Conservation (phyloP, 2,113 vertebrate genomes). For the Etheostoma cragini region DNA sequence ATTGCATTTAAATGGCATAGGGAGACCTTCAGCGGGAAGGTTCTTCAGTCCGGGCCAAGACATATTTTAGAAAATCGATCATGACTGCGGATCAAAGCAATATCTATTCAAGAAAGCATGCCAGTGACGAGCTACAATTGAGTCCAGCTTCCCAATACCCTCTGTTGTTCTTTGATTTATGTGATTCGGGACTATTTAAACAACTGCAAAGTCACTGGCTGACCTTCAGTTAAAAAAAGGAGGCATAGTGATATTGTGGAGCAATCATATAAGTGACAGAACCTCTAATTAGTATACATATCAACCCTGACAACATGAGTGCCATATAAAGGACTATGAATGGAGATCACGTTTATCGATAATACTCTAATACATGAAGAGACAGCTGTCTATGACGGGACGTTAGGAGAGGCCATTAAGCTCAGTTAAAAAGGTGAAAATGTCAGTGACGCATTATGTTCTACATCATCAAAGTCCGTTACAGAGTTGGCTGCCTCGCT, state of each 20-base stretch:
- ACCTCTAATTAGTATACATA: conserved; percentile 66
- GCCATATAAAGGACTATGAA: neutral
- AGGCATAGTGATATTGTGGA: conserved; percentile 32
- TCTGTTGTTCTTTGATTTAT: conserved; percentile 47
- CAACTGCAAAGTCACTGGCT: conserved; percentile 81
- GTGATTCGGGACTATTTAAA: conserved; percentile 54
- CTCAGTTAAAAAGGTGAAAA: conserved; percentile 37
- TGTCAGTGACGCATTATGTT: conserved; percentile 72
- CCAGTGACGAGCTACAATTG: conserved; percentile 9
- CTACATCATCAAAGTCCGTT: conserved; percentile 40
- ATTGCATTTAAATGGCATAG: conserved; percentile 27
- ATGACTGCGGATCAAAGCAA: conserved; percentile 42
- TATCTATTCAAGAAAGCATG: conserved; percentile 29
- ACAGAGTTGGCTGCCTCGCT: conserved; percentile 28
- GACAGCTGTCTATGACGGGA: neutral
- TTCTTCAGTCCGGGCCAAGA: conserved; percentile 16
- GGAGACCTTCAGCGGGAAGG: conserved; percentile 56
- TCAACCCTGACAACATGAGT: neutral
- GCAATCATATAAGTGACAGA: conserved; percentile 37
- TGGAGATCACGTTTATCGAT: neutral
- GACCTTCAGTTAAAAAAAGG: conserved; percentile 75
- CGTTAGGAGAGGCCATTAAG: neutral
- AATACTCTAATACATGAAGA: neutral
- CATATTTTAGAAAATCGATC: conserved; percentile 53
- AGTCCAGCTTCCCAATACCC: neutral